Conservation (phyloP, 2,797 vertebrate species). For the Macroramphosus scolopax region DNA sequence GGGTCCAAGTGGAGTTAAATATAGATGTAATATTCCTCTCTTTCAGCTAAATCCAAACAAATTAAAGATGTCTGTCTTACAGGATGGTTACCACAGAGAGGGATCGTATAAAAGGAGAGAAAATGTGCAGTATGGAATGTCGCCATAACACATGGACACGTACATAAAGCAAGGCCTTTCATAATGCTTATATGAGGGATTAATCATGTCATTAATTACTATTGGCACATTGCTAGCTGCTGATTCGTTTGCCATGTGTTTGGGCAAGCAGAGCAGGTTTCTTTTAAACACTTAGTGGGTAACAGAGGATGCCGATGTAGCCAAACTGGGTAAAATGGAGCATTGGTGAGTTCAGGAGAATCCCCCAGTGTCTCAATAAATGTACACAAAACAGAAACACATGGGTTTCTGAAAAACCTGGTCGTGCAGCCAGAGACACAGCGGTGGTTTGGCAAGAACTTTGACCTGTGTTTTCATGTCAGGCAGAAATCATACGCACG, state of each 20-base stretch:
- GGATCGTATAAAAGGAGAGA: conserved; percentile 77
- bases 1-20: conserved; percentile 89
- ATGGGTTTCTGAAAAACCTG: conserved; percentile 23
- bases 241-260: conserved; percentile 82
- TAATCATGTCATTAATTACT: conserved; percentile 58
- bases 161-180: conserved; percentile 38
- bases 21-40: conserved; percentile 89
- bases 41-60: conserved; percentile 88
- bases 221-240: conserved; percentile 77
- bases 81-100: conserved; percentile 82
- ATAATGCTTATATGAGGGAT: conserved; percentile 50
- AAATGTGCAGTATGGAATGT: conserved; percentile 57
- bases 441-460: conserved; percentile 7
- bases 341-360: conserved; percentile 71
- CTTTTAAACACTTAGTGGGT: conserved; percentile 83
- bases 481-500: conserved; percentile 20
- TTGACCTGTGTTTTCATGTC: conserved; percentile 23
- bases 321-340: conserved; percentile 56
- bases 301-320: conserved; percentile 77
- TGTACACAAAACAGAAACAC: conserved; percentile 39
- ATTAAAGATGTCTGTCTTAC: conserved; percentile 86
- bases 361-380: conserved; percentile 54
- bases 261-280: conserved; percentile 80
- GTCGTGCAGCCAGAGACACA: too few species aligned
- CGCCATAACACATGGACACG: conserved; percentile 69